Percentiles rank a stretch among this genome's conserved stretches.
Evolutionary conservation across 2,797 vertebrate species (phyloP).

Genomic region (Philypnodon macrostomus): DNA sequence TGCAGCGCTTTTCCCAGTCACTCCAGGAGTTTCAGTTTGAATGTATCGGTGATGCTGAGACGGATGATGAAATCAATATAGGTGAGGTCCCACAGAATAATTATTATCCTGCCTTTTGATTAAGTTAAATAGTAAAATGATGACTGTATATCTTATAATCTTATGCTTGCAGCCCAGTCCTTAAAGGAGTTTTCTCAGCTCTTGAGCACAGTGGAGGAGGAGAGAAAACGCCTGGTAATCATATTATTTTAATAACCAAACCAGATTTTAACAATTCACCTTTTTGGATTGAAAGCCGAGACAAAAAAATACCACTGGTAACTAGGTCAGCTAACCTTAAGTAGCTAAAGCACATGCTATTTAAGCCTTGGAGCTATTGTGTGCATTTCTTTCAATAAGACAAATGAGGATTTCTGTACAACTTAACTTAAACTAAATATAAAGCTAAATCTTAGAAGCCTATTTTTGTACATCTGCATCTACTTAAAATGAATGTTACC

Average conservation of each 20-base stretch:
- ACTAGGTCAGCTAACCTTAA: slow-evolving; percentile 7
- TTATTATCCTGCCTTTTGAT: too few relatives aligned
- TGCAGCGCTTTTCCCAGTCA: slow-evolving; percentile 95
- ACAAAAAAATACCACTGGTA: not conserved
- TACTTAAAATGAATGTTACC: not conserved
- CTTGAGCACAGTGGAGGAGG: slow-evolving; percentile 93
- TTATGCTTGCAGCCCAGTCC: slow-evolving; percentile 84
- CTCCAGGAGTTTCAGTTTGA: slow-evolving; percentile 98
- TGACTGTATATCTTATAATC: not conserved
- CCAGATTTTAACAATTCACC: not conserved
- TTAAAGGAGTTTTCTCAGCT: slow-evolving; percentile 96
- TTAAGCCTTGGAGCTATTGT: not conserved
- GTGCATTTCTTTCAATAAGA: not conserved
- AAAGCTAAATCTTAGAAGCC: too few relatives aligned
- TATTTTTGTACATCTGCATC: not conserved
- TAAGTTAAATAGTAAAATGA: not conserved
- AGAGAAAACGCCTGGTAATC: slow-evolving; percentile 91
- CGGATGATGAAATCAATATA: slow-evolving; percentile 96
- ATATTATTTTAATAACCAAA: not conserved
- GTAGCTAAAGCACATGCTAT: not conserved
- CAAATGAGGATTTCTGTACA: not conserved
- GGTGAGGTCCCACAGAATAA: slow-evolving; percentile 75
- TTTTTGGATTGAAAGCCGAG: slow-evolving; percentile 5
- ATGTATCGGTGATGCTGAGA: slow-evolving; percentile 96
- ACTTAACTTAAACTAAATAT: too few relatives aligned